Percentiles rank a stretch among this genome's conserved stretches.
Conservation (phyloP, 2,797 vertebrate genomes). For the Lithobates pipiens region DNA sequence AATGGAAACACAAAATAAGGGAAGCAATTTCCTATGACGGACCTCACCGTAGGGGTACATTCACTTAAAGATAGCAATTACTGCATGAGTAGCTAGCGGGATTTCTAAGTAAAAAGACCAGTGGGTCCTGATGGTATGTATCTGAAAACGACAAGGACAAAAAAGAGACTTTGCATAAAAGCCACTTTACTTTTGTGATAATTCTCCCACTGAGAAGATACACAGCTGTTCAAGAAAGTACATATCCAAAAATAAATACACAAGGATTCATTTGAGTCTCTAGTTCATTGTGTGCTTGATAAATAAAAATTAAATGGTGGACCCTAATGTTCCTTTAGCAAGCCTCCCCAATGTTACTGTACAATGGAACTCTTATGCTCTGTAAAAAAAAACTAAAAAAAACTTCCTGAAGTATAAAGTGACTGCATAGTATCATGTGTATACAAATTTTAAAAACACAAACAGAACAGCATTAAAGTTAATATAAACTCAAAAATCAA, state of each 20-base stretch:
- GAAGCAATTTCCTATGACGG: slow-evolving; percentile 52
- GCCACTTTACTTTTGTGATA: slow-evolving; percentile 31
- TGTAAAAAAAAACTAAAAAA: neutral
- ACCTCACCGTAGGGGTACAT: slow-evolving; percentile 48
- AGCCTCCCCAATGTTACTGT: neutral
- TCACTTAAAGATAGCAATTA: slow-evolving; percentile 62
- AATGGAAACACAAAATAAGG: slow-evolving; percentile 11
- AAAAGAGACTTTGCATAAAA: slow-evolving; percentile 51
- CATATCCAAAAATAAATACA: slow-evolving; percentile 24
- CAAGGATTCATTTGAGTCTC: neutral
- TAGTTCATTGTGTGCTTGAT: neutral
- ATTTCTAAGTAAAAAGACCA: slow-evolving; percentile 54
- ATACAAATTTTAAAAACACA: neutral
- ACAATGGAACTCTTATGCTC: neutral
- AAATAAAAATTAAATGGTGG: neutral
- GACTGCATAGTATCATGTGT: neutral
- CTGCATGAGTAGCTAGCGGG: slow-evolving; percentile 47
- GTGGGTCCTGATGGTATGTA: slow-evolving; percentile 14
- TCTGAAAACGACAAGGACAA: slow-evolving; percentile 17
- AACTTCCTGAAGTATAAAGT: neutral
- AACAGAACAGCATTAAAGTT: neutral
- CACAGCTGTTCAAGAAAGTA: slow-evolving; percentile 27
- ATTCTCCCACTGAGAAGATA: slow-evolving; percentile 13
- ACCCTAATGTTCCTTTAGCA: neutral
- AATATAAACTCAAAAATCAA: too few relatives aligned